These are phyloP conservation scores for Nasonia oneida DNA, from an alignment of 2,888 invertebrate species.

Conservation along the genomic window DNA sequence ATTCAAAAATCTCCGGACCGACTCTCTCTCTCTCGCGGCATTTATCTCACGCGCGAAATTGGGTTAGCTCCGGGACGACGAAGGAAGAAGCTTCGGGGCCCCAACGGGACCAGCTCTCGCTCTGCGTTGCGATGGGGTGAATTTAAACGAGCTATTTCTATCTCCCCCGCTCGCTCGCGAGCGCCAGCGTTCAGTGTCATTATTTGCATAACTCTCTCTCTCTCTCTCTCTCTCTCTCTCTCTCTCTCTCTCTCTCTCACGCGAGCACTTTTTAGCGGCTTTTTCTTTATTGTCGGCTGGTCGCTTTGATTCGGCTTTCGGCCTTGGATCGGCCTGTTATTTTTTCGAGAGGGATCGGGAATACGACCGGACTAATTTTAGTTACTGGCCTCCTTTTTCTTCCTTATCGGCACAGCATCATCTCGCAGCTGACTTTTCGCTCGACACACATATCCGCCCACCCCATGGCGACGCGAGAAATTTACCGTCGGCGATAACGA, in stretches of 20 bases:
- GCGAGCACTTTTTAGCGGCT: constrained; percentile 4
- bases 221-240: too few relatives aligned
- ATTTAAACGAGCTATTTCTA: constrained; percentile 63
- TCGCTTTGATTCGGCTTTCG: not conserved
- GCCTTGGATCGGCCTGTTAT: not conserved
- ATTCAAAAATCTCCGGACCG: constrained; percentile 58
- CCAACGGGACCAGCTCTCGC: constrained; percentile 44
- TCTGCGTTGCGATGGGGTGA: constrained; percentile 45
- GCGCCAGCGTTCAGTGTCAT: constrained; percentile 31
- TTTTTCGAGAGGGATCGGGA: too few relatives aligned
- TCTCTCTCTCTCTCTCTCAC: not conserved
- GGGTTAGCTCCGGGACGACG: constrained; percentile 69
- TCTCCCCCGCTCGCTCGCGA: not conserved
- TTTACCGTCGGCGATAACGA: constrained; percentile 35
- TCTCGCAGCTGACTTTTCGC: not conserved
- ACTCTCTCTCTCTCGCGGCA: constrained; percentile 60
- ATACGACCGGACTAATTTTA: not conserved
- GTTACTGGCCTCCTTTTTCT: not conserved
- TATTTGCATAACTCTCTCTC: constrained; percentile 53
- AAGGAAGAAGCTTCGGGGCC: constrained; percentile 43
- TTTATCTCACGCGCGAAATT: constrained; percentile 74
- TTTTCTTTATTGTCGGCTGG: constrained; percentile 7
- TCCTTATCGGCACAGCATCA: too few relatives aligned
- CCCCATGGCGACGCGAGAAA: not conserved
- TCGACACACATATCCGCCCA: not conserved